Percentiles rank a stretch among this genome's conserved stretches.
Conservation (phyloP, 1,140 invertebrate species). For the Saccostrea glomerata region DNA sequence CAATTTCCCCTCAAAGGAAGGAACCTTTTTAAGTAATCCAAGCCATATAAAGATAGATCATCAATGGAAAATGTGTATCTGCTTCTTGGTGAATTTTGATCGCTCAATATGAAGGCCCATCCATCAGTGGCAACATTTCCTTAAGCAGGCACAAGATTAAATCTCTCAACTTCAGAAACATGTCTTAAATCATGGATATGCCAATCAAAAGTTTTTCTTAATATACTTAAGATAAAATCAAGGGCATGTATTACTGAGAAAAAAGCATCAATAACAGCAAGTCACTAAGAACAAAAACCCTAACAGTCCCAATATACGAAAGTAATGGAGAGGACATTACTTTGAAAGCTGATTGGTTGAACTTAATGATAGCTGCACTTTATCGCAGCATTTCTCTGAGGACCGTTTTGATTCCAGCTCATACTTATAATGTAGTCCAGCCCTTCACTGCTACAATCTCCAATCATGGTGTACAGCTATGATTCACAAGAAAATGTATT, state of each 20-base stretch:
- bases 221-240: slow-evolving; percentile 33
- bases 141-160: slow-evolving; percentile 8
- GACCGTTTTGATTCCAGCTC: neutral
- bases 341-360: neutral
- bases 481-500: slow-evolving; percentile 26
- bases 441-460: neutral
- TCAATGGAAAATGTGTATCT: neutral
- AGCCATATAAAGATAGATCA: slow-evolving; percentile 14
- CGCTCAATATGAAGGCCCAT: neutral
- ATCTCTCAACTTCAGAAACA: slow-evolving; percentile 32
- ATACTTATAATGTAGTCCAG: neutral
- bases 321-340: slow-evolving; percentile 4
- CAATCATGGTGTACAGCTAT: neutral
- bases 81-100: slow-evolving; percentile 9
- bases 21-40: slow-evolving; percentile 24
- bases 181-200: slow-evolving; percentile 23
- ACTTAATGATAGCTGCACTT: neutral
- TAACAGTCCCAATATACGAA: neutral
- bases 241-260: slow-evolving; percentile 3
- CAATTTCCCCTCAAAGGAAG: slow-evolving; percentile 29
- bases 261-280: slow-evolving; percentile 8
- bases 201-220: slow-evolving; percentile 25
- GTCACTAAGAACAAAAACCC: neutral
- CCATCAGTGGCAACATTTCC: neutral
- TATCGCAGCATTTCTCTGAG: neutral